Evolutionary conservation across 2,797 vertebrate genomes (phyloP).

Genomic region (Pteropus rufus): DNA sequence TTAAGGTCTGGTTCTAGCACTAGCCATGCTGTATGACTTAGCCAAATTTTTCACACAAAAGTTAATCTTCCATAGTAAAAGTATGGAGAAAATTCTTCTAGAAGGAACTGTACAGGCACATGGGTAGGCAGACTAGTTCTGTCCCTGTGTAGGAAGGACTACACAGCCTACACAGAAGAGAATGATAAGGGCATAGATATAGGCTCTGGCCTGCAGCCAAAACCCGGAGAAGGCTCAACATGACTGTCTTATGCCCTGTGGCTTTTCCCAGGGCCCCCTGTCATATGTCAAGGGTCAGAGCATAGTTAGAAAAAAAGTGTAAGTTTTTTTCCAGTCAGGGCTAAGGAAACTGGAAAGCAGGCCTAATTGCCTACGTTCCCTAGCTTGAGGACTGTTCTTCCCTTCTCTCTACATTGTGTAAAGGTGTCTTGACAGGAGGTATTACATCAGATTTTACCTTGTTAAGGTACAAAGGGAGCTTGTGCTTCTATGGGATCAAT

Average conservation of each 20-base stretch:
- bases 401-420: background rate
- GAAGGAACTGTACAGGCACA: background rate
- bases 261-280: background rate
- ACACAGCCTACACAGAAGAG: background rate
- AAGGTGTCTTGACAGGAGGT: background rate
- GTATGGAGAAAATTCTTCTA: background rate
- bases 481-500: background rate
- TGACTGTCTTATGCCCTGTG: background rate
- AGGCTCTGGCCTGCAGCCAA: background rate
- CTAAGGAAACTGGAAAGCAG: background rate
- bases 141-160: background rate
- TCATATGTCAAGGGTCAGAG: background rate
- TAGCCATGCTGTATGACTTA: background rate
- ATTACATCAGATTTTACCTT: background rate
- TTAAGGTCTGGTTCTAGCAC: background rate
- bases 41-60: background rate
- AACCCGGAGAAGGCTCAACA: background rate
- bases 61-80: background rate
- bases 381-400: background rate
- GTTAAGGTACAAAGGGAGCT: background rate
- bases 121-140: background rate
- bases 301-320: background rate
- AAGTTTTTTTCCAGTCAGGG: background rate
- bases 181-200: background rate
- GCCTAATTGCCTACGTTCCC: background rate